Conservation (phyloP, 1,140 invertebrate species). For the Cotesia chilonis region DNA sequence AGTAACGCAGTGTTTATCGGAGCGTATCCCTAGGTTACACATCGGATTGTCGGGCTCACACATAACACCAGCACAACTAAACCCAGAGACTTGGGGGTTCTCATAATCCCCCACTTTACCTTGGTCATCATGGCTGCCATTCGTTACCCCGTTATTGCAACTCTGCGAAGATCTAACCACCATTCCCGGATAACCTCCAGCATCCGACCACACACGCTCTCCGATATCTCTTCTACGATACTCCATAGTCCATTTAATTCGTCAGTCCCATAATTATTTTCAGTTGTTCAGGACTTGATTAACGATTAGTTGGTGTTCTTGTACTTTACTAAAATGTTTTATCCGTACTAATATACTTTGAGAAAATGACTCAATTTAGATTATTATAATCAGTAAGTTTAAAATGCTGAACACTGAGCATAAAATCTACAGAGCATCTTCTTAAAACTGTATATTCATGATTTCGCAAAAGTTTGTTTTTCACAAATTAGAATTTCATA, state of each 20-base stretch:
- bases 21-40: constrained; percentile 47
- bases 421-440: too few species aligned
- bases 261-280: constrained; percentile 3
- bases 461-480: not conserved
- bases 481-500: constrained; percentile 5
- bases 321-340: too few species aligned
- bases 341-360: too few species aligned
- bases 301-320: not conserved
- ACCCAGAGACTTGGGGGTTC: constrained; percentile 45
- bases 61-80: not conserved
- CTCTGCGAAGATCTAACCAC: constrained; percentile 40
- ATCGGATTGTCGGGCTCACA: constrained; percentile 23
- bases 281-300: not conserved
- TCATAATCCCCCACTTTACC: constrained; percentile 49
- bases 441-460: not conserved
- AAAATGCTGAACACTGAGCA: too few species aligned
- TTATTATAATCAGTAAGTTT: too few species aligned
- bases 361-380: too few species aligned
- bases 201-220: constrained; percentile 15
- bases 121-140: constrained; percentile 48
- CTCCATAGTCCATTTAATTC: constrained; percentile 5
- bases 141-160: constrained; percentile 45
- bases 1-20: constrained; percentile 61
- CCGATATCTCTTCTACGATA: not conserved
- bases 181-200: constrained; percentile 39